Base-by-base conservation (phyloP, 2,888 invertebrate genomes). In the Stenchaetothrips biformis region DNA sequence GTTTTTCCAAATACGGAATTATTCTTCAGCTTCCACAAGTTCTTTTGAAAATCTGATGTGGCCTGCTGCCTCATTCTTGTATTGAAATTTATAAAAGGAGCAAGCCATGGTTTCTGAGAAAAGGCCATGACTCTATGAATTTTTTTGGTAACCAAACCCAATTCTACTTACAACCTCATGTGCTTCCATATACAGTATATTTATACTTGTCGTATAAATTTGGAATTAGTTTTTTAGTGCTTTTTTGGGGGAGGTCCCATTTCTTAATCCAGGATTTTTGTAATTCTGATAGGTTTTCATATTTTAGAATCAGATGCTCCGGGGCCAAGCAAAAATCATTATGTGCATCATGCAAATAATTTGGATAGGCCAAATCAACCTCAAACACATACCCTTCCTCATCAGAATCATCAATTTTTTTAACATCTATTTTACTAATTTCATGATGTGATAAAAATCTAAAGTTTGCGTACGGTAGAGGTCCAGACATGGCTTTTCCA, bases 161-260 rank as follows among this genome's bases (percentile, higher is more conserved):
- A n/a, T 6, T 80, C 16, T 16, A 80, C 16, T 25, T 27, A 48
- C 53, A 48, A 25, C 18, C 25, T 47, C 21, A 80, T 9, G 49
- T 77, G 11, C 27, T 21, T 37, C 27, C 48, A 59, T 78, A 59
- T 2, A 80, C 53, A 21, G 48, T 48, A 49, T 80, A 80, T 21
- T 78, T 47, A 13, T 25, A 0, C 16, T 80, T 80, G 53, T 80
- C 77, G n/a, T 78, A 48, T 37, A 80, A 49, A 49, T 77, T 80
- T 0, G 53, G 53, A 48, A 74, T 48, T 7, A 80, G 6, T n/a
- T 80, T 80, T 8, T n/a, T 67, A 21, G 21, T 21, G 2, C n/a
- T 7, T 7, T 67, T 67, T 3, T 21, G 0, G 0, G 21, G 2
- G n/a, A n/a, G 4, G 2, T 67, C 21, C 18, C 9, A n/a, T 21